Evolutionary conservation across 1,140 invertebrate genomes (phyloP).

Genomic region (Drosophila eugracilis): DNA sequence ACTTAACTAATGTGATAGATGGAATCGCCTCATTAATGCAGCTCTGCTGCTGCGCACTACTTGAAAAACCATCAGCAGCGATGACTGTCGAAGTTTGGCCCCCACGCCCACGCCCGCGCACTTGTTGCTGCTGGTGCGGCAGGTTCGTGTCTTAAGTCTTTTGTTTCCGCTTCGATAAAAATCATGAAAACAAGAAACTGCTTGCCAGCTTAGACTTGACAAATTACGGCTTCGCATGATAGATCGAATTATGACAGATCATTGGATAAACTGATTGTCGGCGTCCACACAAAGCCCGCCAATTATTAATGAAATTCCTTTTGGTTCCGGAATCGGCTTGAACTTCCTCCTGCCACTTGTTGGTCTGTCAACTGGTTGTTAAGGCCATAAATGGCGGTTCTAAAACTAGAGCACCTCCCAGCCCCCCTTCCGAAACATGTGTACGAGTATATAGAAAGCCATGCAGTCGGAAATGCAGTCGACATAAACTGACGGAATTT

Average conservation of each 20-base stretch:
- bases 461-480: constrained; percentile 53
- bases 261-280: constrained; percentile 42
- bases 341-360: constrained; percentile 27
- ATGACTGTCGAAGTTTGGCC: constrained; percentile 16
- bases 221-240: constrained; percentile 26
- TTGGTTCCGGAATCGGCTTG: constrained; percentile 27
- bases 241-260: constrained; percentile 40
- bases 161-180: constrained; percentile 50
- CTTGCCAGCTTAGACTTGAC: constrained; percentile 24
- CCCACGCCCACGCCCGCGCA: constrained; percentile 18
- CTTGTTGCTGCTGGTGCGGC: constrained; percentile 15
- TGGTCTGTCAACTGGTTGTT: constrained; percentile 3
- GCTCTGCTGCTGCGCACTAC: constrained; percentile 23
- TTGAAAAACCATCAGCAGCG: constrained; percentile 19
- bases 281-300: constrained; percentile 16
- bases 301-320: constrained; percentile 36
- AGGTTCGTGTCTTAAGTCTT: constrained; percentile 69
- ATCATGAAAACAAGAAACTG: constrained; percentile 33
- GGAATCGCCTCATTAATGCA: constrained; percentile 37
- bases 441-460: too few relatives aligned
- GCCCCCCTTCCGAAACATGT: neutral
- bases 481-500: constrained; percentile 22
- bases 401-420: constrained; percentile 22
- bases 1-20: constrained; percentile 42
- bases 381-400: constrained; percentile 16